A percentile compares a stretch with the other conserved stretches of the same genome.
Conservation (phyloP, 2,888 invertebrate genomes). For the Amphipoea lucens region DNA sequence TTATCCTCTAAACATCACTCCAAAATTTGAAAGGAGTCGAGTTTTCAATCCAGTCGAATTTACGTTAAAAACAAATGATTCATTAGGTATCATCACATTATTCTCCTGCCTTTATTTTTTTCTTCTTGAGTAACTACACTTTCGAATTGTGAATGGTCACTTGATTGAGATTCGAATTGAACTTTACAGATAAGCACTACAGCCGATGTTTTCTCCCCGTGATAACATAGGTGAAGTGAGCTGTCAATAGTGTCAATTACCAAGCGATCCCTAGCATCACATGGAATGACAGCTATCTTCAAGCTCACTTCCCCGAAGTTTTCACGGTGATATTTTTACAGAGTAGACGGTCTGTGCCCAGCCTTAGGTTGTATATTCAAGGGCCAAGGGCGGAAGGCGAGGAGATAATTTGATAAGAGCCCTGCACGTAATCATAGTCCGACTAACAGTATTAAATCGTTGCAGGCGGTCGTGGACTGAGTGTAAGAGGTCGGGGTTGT, state of each 20-base stretch:
- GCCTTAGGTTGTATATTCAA: conserved; percentile 68
- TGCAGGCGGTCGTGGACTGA: conserved; percentile 47
- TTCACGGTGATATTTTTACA: neutral
- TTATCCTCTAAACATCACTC: no score
- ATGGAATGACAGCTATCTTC: neutral
- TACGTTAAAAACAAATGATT: neutral
- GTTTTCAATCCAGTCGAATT: no score
- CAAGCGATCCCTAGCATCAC: neutral
- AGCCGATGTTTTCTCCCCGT: neutral
- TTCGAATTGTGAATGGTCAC: neutral
- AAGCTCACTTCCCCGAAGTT: neutral
- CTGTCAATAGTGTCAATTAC: neutral
- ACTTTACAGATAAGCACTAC: neutral
- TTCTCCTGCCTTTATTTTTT: neutral
- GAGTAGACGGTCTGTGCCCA: neutral
- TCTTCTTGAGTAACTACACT: neutral
- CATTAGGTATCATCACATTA: no score
- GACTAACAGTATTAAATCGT: conserved; percentile 64
- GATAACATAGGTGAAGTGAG: neutral
- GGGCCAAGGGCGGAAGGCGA: conserved; percentile 67
- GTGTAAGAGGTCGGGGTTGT: conserved; percentile 45
- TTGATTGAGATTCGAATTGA: neutral
- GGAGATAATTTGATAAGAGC: conserved; percentile 78
- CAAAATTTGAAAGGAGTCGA: no score
- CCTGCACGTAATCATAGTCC: conserved; percentile 64